Percentiles rank a stretch among this genome's conserved stretches.
phyloP scores from a whole-genome alignment of 2,113 vertebrate genomes.

The Tiliqua scincoides region DNA sequence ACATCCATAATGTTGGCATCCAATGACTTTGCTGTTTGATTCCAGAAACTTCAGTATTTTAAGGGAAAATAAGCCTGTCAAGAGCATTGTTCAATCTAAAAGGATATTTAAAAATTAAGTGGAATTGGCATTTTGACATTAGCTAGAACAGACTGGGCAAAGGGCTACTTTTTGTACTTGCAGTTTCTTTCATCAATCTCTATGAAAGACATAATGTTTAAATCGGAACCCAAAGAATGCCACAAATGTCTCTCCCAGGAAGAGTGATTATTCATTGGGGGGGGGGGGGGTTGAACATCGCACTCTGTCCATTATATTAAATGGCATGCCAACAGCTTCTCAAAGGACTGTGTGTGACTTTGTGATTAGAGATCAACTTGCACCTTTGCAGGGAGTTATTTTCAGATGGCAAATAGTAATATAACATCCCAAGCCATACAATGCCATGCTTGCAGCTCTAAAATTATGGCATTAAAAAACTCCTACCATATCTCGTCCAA shows the following conservation, averaged over 20 bases:
- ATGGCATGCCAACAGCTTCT: neutral
- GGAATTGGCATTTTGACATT: neutral
- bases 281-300: too few relatives aligned
- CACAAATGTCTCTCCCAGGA: neutral
- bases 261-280: too few relatives aligned
- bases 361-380: neutral
- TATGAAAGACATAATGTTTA: neutral
- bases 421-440: neutral
- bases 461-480: neutral
- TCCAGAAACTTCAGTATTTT: neutral
- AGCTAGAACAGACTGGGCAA: neutral
- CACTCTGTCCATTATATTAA: neutral
- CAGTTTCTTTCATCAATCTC: neutral
- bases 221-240: neutral
- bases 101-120: conserved; percentile 10
- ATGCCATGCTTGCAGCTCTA: neutral
- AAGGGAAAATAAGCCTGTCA: neutral
- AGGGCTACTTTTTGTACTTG: neutral
- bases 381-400: neutral
- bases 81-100: conserved; percentile 11
- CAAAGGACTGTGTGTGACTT: neutral
- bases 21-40: neutral
- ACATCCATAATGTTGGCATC: neutral
- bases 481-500: neutral
- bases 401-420: neutral